phyloP scores from a whole-genome alignment of 2,113 vertebrate species.

The Pandion haliaetus region DNA sequence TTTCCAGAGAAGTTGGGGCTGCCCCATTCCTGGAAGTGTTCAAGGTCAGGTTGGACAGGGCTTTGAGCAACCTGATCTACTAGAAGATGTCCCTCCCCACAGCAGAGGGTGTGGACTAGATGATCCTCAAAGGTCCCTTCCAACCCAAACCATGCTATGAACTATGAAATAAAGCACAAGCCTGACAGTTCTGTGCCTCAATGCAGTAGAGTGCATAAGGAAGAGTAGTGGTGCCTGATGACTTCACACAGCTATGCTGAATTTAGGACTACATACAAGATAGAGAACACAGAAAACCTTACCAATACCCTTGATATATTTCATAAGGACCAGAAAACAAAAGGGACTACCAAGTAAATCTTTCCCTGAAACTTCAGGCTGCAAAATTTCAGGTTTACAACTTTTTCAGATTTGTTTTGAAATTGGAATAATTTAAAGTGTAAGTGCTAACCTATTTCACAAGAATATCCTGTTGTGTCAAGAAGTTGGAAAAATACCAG shows the following conservation, averaged over 20 bases:
- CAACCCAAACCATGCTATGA: not conserved
- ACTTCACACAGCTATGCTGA: not conserved
- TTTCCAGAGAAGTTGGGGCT: not conserved
- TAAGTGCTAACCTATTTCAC: not conserved
- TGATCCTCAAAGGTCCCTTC: not conserved
- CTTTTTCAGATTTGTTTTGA: not conserved
- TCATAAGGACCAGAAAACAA: not conserved
- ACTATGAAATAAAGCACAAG: not conserved
- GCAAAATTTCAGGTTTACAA: not conserved
- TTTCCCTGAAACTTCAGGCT: not conserved
- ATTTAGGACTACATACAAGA: not conserved
- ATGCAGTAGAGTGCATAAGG: not conserved
- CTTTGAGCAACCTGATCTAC: not conserved
- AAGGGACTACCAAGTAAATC: not conserved
- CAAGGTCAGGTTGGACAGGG: not conserved
- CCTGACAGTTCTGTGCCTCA: not conserved
- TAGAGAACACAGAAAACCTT: not conserved
- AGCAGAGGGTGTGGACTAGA: too few relatives aligned
- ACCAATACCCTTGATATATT: not conserved
- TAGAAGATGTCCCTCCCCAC: not conserved
- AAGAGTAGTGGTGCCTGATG: not conserved
- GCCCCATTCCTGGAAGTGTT: not conserved
- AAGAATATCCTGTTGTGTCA: not conserved
- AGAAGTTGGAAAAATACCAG: not conserved
- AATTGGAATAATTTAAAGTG: not conserved